Evolutionary conservation across 1,140 invertebrate species (phyloP).

Genomic region (Kradibia gibbosae): DNA sequence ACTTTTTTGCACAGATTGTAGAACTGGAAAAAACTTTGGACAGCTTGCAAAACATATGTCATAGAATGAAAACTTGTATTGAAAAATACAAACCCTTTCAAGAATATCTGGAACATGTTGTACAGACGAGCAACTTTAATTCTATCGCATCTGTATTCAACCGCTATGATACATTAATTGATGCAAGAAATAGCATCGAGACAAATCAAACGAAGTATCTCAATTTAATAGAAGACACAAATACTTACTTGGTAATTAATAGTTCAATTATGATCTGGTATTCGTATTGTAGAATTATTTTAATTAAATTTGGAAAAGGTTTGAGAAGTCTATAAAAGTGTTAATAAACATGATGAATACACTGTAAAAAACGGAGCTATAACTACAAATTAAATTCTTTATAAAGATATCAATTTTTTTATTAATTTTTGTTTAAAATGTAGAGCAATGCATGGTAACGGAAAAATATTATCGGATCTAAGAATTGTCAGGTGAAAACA

Average conservation of each 20-base stretch:
- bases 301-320: no score
- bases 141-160: slow-evolving; percentile 75
- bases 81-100: slow-evolving; percentile 74
- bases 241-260: slow-evolving; percentile 60
- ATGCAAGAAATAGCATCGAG: slow-evolving; percentile 59
- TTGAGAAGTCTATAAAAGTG: no score
- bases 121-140: slow-evolving; percentile 72
- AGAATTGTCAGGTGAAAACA: no score
- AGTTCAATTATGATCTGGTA: background rate
- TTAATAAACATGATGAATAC: no score
- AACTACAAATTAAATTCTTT: no score
- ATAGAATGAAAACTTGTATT: slow-evolving; percentile 73
- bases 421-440: no score
- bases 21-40: slow-evolving; percentile 63
- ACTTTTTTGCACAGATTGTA: slow-evolving; percentile 55
- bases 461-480: no score
- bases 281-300: no score
- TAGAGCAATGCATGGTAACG: no score
- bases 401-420: no score
- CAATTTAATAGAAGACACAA: slow-evolving; percentile 58
- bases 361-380: no score
- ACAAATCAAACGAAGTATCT: slow-evolving; percentile 62
- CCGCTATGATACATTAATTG: slow-evolving; percentile 73
- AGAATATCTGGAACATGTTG: slow-evolving; percentile 73
- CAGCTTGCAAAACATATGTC: slow-evolving; percentile 69